Base-by-base conservation (phyloP, 92 coral and sea anemone genomes). In the Scolanthus callimorphus region DNA sequence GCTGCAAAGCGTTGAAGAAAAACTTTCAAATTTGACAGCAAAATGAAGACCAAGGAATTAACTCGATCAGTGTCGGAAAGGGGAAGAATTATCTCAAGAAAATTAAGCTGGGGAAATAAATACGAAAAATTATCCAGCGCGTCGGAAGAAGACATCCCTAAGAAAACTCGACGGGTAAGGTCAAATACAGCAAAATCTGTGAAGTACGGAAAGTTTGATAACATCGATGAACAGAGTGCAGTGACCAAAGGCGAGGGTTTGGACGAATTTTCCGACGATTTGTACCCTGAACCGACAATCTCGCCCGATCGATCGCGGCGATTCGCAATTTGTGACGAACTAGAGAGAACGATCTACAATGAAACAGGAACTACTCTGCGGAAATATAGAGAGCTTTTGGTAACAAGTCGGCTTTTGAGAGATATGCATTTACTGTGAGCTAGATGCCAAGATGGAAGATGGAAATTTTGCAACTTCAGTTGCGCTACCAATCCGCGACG, bases 251-350 rank as follows among this genome's bases (percentile, higher is more conserved):
- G n/a, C n/a, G n/a, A n/a, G n/a, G n/a, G n/a, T 34, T 55, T 45
- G 20, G 51, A 49, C 4, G 29, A 57, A 3, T n/a, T n/a, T n/a
- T n/a, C n/a, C n/a, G n/a, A n/a, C n/a, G 63, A 23, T 30, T 17
- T 10, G 4, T 74, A 58, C 20, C 12, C 11, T 4, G 72, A 53
- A 15, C 62, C 46, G 24, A 62, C 51, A 26, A 29, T 69, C 4
- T 23, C 52, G 20, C 59, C 69, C 2, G 48, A 3, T 21, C 80
- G 73, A 31, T 19, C 55, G 26, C 61, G 97, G 51, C 51, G 97
- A 8, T 60, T 66, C 22, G 97, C 88, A 1, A 90, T 90, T 47
- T 90, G 97, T 39, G 97, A 86, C 34, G 97, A 90, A 64, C 77
- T 86, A 55, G 97, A 90, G 50, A 70, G 63, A 56, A 22, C 63